A percentile compares a stretch with the other conserved stretches of the same genome.
These are phyloP conservation scores for Grapholita molesta DNA, from an alignment of 1,140 invertebrate genomes.

Conservation along the genomic window DNA sequence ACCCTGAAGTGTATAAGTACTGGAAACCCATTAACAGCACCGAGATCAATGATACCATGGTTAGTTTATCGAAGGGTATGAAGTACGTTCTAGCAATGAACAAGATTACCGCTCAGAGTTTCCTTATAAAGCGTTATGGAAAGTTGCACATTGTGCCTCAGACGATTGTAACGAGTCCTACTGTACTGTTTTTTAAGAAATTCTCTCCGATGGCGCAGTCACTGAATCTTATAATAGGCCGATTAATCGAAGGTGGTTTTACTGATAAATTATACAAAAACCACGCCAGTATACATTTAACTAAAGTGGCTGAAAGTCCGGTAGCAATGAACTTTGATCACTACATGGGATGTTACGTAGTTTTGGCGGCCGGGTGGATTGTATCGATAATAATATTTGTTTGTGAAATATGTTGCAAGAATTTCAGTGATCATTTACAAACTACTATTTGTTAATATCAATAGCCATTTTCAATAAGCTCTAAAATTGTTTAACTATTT, in stretches of 20 bases:
- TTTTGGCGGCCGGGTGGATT: constrained; percentile 49
- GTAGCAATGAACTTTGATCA: constrained; percentile 44
- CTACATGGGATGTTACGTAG: constrained; percentile 53
- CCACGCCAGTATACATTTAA: constrained; percentile 24
- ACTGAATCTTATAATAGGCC: constrained; percentile 41
- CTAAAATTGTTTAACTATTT: too few relatives aligned
- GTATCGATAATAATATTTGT: constrained; percentile 43
- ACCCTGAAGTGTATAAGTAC: not conserved
- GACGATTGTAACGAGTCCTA: constrained; percentile 40
- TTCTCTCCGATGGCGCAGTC: constrained; percentile 46
- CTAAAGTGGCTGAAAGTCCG: constrained; percentile 17
- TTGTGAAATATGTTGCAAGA: constrained; percentile 37
- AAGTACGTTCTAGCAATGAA: constrained; percentile 58
- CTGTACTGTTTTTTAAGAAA: constrained; percentile 61
- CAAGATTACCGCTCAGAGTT: constrained; percentile 34
- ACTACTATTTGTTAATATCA: not conserved
- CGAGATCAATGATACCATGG: constrained; percentile 34
- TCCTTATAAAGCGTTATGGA: constrained; percentile 34
- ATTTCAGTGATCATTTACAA: not conserved
- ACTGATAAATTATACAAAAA: constrained; percentile 47
- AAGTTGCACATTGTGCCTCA: constrained; percentile 42
- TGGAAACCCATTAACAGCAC: constrained; percentile 44
- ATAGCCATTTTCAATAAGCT: too few relatives aligned
- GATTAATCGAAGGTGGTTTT: constrained; percentile 47
- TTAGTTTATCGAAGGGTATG: constrained; percentile 43